A percentile compares a stretch with the other conserved stretches of the same genome.
phyloP scores from a whole-genome alignment of 2,888 invertebrate genomes.

The Ctena decussata region DNA sequence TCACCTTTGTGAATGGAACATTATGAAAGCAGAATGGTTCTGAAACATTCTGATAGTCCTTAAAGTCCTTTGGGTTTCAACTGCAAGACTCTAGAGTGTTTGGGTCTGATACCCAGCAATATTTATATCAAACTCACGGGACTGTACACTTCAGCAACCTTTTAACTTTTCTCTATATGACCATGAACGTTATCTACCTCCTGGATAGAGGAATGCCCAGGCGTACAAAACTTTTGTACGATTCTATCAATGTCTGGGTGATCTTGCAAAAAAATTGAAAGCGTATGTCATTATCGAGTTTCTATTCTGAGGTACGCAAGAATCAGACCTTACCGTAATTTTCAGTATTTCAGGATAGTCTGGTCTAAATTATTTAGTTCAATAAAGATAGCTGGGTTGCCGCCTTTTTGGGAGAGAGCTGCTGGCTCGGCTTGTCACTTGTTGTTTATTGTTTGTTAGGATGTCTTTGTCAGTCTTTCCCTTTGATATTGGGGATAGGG shows the following conservation, averaged over 20 bases:
- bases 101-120: slow-evolving; percentile 27
- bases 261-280: slow-evolving; percentile 42
- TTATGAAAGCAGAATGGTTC: slow-evolving; percentile 15
- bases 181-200: slow-evolving; percentile 62
- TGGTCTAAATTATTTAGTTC: too few relatives aligned
- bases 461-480: too few relatives aligned
- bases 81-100: slow-evolving; percentile 36
- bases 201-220: slow-evolving; percentile 56
- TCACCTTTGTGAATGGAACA: slow-evolving; percentile 49
- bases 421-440: too few relatives aligned
- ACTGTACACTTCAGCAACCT: slow-evolving; percentile 48
- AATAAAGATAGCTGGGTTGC: too few relatives aligned
- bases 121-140: slow-evolving; percentile 45
- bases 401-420: too few relatives aligned
- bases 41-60: slow-evolving; percentile 34
- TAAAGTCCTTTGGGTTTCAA: slow-evolving; percentile 29
- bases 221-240: slow-evolving; percentile 40
- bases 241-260: slow-evolving; percentile 16
- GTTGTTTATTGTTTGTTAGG: too few relatives aligned
- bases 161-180: slow-evolving; percentile 47
- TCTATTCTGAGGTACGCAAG: slow-evolving; percentile 52
- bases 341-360: slow-evolving; percentile 19
- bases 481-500: too few relatives aligned
- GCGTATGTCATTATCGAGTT: slow-evolving; percentile 55
- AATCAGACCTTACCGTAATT: slow-evolving; percentile 41